Evolutionary conservation across 1,140 invertebrate genomes (phyloP), one percentile per base, ranked within the genome.

Genomic region (Rhizoglyphus robini): DNA sequence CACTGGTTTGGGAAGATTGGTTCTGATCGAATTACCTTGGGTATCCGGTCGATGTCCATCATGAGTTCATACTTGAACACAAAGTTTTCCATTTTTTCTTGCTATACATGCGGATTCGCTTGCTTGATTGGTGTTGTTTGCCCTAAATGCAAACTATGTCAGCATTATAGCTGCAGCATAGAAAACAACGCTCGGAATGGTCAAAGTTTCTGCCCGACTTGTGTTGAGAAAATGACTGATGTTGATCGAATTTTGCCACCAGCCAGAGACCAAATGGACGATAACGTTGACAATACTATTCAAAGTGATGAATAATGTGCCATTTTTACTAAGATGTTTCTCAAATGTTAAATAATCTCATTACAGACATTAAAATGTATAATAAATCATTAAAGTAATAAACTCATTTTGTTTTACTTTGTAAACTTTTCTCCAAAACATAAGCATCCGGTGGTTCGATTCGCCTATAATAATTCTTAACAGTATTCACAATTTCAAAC

Each of bases 371-470:
- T n/a, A n/a, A n/a, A n/a, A n/a, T n/a, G n/a, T n/a, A n/a, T n/a
- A n/a, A n/a, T n/a, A n/a, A 8, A 41, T 41, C 8, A 41, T 41
- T 41, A 41, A 41, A 41, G 18, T 41, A 11, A 41, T 41, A 8
- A 41, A 11, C n/a, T n/a, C n/a, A n/a, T n/a, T n/a, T n/a, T n/a
- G n/a, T n/a, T n/a, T n/a, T n/a, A n/a, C 23, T 54, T 65, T 63
- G 38, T 13, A 68, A 23, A 3, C 30, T 32, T 79, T 97, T 98
- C 77, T 96, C 89, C 69, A 99, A 78, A 30, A 99, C 90, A 77
- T 96, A 93, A 4, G 96, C 96, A 79, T 96, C 91, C 25, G 94
- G 90, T 29, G 96, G 96, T 76, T 97, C 94, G 75, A 99, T 99
- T 76, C 93, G 82, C 77, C 97, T 98, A 76, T 99, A 99, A 79